Evolutionary conservation across 1,140 invertebrate genomes (phyloP), one percentile per base, ranked within the genome.

Genomic region (Hirudo medicinalis): DNA sequence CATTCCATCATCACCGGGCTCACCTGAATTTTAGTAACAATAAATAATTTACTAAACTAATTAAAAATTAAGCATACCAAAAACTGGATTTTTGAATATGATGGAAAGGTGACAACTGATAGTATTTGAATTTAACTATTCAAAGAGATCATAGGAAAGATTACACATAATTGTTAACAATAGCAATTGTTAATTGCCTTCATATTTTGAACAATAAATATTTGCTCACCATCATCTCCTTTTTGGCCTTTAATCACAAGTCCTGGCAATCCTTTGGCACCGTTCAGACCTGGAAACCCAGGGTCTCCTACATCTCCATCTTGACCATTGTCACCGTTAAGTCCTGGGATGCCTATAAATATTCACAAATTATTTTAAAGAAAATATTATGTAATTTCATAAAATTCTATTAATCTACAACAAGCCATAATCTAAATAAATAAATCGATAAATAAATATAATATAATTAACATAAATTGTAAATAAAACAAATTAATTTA

Each of bases 181-280:
- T 36, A 19, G 29, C n/a, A n/a, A n/a, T n/a, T n/a, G n/a, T n/a
- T n/a, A n/a, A n/a, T n/a, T n/a, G n/a, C 57, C 22, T 11, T 25
- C 57, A 25, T n/a, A 32, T 22, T 11, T 63, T 63, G 20, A 32
- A 32, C 29, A 32, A 63, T 63, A 63, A 63, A 63, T 63, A 63
- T 63, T 32, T 25, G 0, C 57, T 25, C 9, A 63, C 57, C 57
- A 63, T 13, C 2, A 0, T 63, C 29, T 63, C 57, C 57, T 63
- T 63, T 63, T 32, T 15, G 22, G 22, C 57, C 57, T 63, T 63
- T 63, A 20, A 63, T 32, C 8, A 32, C 57, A n/a, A 25, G 29
- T n/a, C 57, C 57, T n/a, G 57, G 57, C 29, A 25, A 22, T 13
- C 57, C 57, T 32, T 63, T 63, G 57, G 22, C 22, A 63, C 57